Evolutionary conservation across 2,113 vertebrate genomes (phyloP), one percentile per base, ranked within the genome.

Genomic region (Pangasianodon gigas): DNA sequence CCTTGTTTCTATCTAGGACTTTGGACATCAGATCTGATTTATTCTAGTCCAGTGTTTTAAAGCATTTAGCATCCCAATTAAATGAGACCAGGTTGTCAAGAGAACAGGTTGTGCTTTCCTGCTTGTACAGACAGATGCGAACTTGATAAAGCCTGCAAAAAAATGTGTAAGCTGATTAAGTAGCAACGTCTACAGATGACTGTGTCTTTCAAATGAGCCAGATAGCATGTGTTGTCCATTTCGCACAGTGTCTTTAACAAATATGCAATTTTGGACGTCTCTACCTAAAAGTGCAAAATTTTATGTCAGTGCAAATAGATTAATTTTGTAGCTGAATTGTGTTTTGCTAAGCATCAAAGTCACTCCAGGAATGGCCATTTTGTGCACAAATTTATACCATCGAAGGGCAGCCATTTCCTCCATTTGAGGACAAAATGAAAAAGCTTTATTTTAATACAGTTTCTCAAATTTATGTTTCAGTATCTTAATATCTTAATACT

Each of bases 1-100:
- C 58, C 58, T 37, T 75, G 83, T 69, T 79, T 37, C 46, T 81
- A 71, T n/a, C 41, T 77, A 58, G 62, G 74, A 37, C 87, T 81
- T 81, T 56, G 58, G 46, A 56, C 87, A 86, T 62, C 41, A 16
- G 74, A 80, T 85, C 26, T 91, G 52, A 88, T 79, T 91, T 62
- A 88, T 44, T 56, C 52, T 86, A 9, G 80, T 81, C 37, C 60
- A 69, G 60, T 32, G 13, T 74, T 88, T 65, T 67, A 79, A 88
- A 62, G 14, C 60, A 80, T 54, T 80, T 58, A 81, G 51, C 19
- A 48, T 91, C 29, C 26, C 29, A 82, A 69, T 91, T 86, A 82
- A 74, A 37, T 9, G 7, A 60, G 84, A 37, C 48, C 46, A 56
- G 32, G 74, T 52, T 77, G 48, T 26, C 41, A 75, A 75, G 18